Evolutionary conservation across 2,797 vertebrate species (phyloP), one percentile per base, ranked within the genome.

Genomic region (Lepus townsendii): DNA sequence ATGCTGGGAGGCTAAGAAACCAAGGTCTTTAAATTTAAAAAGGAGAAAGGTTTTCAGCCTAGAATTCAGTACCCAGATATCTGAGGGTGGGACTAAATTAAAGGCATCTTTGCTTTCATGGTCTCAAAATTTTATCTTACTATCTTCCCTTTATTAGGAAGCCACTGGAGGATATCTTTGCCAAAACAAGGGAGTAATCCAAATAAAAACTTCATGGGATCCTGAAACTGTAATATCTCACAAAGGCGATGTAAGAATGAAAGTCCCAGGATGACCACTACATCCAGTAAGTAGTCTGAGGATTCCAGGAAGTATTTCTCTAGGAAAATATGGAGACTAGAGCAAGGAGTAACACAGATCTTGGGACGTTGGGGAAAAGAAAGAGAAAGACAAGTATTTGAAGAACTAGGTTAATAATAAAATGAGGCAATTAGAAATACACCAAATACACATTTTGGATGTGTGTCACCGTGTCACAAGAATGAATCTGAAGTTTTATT

Each of bases 91-190:
- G 10, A 7, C 35, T 66, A 65, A 90, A 79, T 35, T 92, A 77
- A 77, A 85, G 7, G 47, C 60, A 35, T 11, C n/a, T 63, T 71
- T 57, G 68, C n/a, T 65, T 71, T 42, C 22, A 42, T 57, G 11
- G 3, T 76, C 47, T 94, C 68, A 30, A 42, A 52, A 65, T 86
- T 89, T 73, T 42, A 32, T 94, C 73, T 93, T 89, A 84, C 72
- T 71, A 17, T 76, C 47, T 93, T 63, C 47, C 35, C 35, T 95
- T 92, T 89, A 50, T 83, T 92, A 90, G 95, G 82, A 90, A 54
- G 77, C 62, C 26, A 20, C 77, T 54, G 85, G 63, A 80, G 83
- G 35, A 79, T 65, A 62, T 35, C 24, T 72, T 93, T 65, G 62
- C 26, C 38, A n/a, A 90, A 93, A 92, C 83, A 88, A 91, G 57